Percentiles rank a stretch among this genome's conserved stretches.
Conservation (phyloP, 2,797 vertebrate genomes). For the Alfaro cultratus region DNA sequence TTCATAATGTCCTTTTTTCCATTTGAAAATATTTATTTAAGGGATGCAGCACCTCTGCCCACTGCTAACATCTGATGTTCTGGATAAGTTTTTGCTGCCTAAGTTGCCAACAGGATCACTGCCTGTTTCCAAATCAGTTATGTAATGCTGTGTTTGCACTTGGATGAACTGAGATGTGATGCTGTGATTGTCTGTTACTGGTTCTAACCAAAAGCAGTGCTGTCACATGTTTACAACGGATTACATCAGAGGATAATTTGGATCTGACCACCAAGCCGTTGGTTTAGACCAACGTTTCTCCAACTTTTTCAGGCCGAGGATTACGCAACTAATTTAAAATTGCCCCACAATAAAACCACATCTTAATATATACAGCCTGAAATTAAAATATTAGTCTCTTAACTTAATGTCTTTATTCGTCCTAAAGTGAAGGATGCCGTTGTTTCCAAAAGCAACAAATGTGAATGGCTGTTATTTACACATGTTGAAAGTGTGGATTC, state of each 20-base stretch:
- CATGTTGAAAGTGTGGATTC: too few relatives aligned
- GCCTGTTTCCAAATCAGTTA: constrained; percentile 35
- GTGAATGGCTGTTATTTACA: too few relatives aligned
- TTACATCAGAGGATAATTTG: not conserved
- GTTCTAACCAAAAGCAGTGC: not conserved
- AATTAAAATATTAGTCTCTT: too few relatives aligned
- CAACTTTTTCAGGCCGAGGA: too few relatives aligned
- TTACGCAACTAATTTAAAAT: too few relatives aligned
- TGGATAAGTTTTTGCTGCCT: not conserved
- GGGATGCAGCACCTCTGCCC: constrained; percentile 44
- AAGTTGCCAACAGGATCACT: not conserved
- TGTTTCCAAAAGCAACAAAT: too few relatives aligned
- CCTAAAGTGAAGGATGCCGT: too few relatives aligned
- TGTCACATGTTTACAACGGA: not conserved
- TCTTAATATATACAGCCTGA: too few relatives aligned
- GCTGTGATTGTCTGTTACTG: not conserved
- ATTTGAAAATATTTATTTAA: constrained; percentile 33
- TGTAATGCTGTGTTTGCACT: constrained; percentile 22
- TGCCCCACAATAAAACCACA: too few relatives aligned
- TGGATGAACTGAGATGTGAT: not conserved
- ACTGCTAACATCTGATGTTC: constrained; percentile 23
- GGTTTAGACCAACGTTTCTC: too few relatives aligned
- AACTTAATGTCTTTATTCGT: too few relatives aligned
- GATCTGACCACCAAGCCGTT: too few relatives aligned
- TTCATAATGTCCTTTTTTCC: constrained; percentile 7